Percentiles rank a stretch among this genome's conserved stretches.
Evolutionary conservation across 1,140 invertebrate genomes (phyloP).

Genomic region (Melipona quadrifasciata): DNA sequence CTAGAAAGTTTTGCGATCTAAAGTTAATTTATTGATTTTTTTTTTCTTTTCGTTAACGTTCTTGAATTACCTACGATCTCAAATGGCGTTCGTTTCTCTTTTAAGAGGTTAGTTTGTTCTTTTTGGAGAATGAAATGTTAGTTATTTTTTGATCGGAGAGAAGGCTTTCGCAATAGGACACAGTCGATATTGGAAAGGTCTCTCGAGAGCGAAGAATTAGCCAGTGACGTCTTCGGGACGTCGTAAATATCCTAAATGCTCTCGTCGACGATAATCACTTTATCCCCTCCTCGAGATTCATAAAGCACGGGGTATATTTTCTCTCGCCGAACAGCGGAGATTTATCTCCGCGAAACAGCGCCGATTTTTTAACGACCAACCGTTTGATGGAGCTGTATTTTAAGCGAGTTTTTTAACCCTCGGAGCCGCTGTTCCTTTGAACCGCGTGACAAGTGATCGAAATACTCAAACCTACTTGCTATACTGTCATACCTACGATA

Average conservation of each 20-base stretch:
- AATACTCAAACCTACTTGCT: background rate
- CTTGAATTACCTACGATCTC: too few species aligned
- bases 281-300: slow-evolving; percentile 28
- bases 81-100: too few species aligned
- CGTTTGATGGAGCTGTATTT: slow-evolving; percentile 36
- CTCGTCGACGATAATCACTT: slow-evolving; percentile 45
- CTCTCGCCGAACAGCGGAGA: background rate
- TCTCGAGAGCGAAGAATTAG: slow-evolving; percentile 13
- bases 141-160: background rate
- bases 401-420: background rate
- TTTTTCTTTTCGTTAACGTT: too few species aligned
- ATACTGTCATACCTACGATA: background rate
- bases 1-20: too few species aligned
- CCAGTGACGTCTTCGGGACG: background rate
- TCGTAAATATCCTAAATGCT: slow-evolving; percentile 46
- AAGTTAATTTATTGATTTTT: too few species aligned
- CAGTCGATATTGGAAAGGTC: background rate
- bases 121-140: too few species aligned
- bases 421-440: background rate
- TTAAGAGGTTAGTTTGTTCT: too few species aligned
- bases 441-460: background rate
- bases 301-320: slow-evolving; percentile 30
- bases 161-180: background rate
- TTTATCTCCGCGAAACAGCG: slow-evolving; percentile 38
- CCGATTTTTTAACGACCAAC: slow-evolving; percentile 37